phyloP scores from a whole-genome alignment of 2,113 vertebrate genomes.

The Toxotes jaculatrix region DNA sequence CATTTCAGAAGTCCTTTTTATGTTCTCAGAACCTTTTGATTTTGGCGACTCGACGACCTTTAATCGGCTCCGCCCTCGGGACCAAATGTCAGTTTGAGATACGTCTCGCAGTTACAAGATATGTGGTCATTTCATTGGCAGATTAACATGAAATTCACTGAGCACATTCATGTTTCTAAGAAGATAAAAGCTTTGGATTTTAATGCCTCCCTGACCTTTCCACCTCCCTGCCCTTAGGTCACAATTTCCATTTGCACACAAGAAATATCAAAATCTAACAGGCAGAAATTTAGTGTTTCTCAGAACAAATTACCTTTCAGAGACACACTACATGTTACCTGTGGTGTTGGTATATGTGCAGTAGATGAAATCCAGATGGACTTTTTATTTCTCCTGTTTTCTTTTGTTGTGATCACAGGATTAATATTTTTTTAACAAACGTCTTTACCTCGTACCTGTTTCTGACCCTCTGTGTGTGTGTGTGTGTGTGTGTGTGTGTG shows the following conservation, averaged over 20 bases:
- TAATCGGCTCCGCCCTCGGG: background rate
- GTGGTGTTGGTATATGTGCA: background rate
- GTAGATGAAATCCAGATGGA: background rate
- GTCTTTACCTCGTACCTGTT: background rate
- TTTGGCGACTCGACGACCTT: background rate
- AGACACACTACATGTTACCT: background rate
- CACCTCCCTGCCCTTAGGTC: conserved; percentile 3
- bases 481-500: no score
- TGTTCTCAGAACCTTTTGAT: background rate
- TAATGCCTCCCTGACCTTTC: conserved; percentile 42
- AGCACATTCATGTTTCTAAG: conserved; percentile 12
- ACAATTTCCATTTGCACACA: background rate
- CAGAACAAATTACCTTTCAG: no score
- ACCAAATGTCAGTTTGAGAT: conserved; percentile 18
- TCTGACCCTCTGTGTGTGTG: no score
- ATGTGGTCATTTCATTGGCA: conserved; percentile 26
- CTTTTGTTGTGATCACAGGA: no score
- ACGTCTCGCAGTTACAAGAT: background rate
- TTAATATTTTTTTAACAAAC: background rate
- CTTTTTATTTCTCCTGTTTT: background rate
- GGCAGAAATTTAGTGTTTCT: background rate
- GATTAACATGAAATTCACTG: background rate
- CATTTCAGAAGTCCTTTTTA: background rate
- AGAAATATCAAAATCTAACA: background rate
- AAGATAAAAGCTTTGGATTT: conserved; percentile 18